These are phyloP conservation scores for Columba livia DNA, from an alignment of 2,113 vertebrate genomes.

Conservation along the genomic window DNA sequence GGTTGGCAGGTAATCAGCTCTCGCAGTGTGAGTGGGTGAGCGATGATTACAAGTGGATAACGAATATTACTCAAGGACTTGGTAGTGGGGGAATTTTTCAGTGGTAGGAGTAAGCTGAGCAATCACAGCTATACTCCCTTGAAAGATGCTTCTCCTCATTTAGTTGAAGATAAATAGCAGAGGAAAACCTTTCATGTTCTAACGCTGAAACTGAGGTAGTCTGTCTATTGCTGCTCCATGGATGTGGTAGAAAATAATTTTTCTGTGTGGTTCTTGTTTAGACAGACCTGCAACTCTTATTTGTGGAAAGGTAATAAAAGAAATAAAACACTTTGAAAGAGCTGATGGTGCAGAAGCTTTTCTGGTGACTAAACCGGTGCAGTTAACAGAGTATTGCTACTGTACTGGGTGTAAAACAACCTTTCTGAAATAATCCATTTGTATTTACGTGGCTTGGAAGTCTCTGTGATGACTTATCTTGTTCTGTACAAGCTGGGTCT, in stretches of 20 bases:
- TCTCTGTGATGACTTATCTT: neutral
- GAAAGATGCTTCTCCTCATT: conserved; percentile 13
- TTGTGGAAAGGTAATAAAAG: neutral
- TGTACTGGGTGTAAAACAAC: neutral
- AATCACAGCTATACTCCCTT: neutral
- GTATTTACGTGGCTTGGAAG: neutral
- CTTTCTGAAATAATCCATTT: neutral
- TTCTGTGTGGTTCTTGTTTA: neutral
- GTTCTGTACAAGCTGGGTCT: neutral
- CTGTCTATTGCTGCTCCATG: neutral
- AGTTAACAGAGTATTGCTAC: neutral
- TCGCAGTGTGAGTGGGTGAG: neutral
- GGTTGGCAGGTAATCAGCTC: conserved; percentile 47
- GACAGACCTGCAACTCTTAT: neutral
- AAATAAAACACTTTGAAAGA: neutral
- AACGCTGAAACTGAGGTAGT: neutral
- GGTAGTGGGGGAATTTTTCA: neutral
- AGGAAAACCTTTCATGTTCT: neutral
- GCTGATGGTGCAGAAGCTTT: neutral
- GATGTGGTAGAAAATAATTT: neutral
- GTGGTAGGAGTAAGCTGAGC: conserved; percentile 20
- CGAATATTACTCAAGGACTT: conserved; percentile 20
- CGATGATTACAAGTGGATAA: neutral
- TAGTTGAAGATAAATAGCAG: neutral
- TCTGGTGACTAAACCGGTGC: neutral